Percentiles rank a stretch among this genome's conserved stretches.
Conservation (phyloP, 2,797 vertebrate species). For the Microhierax caerulescens region DNA sequence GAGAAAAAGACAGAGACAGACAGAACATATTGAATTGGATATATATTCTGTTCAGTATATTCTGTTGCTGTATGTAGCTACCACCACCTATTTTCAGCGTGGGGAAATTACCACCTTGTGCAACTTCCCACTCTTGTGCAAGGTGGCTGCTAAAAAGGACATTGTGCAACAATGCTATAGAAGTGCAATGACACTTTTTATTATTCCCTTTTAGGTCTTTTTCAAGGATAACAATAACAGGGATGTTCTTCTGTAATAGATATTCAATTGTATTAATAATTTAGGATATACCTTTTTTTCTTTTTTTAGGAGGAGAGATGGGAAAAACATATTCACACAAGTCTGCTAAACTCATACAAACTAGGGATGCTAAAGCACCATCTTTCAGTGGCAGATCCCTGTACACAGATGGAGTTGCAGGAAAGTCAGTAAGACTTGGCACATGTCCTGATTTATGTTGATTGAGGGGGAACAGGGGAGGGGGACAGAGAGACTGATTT, state of each 20-base stretch:
- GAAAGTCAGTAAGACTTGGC: slow-evolving; percentile 58
- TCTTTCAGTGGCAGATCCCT: slow-evolving; percentile 55
- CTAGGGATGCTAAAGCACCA: slow-evolving; percentile 22
- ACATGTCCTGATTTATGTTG: slow-evolving; percentile 56
- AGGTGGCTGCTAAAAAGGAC: background rate
- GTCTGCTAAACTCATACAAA: slow-evolving; percentile 26
- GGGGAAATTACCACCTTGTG: background rate
- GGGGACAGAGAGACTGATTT: slow-evolving; percentile 57
- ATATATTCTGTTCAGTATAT: background rate
- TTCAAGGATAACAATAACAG: background rate
- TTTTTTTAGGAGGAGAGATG: background rate
- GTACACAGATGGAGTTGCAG: slow-evolving; percentile 63
- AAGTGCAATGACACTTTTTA: background rate
- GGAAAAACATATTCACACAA: slow-evolving; percentile 6
- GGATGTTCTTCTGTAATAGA: background rate
- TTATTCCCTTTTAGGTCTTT: background rate
- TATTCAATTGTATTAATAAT: background rate
- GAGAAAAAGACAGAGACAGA: background rate
- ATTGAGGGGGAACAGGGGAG: slow-evolving; percentile 43
- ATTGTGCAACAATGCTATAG: background rate
- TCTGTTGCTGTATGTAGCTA: background rate
- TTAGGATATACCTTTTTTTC: background rate
- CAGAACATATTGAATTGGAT: background rate
- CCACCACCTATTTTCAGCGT: background rate
- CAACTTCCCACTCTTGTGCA: background rate